Evolutionary conservation across 2,888 invertebrate species (phyloP), one percentile per base, ranked within the genome.

Genomic region (Conistra vaccinii): DNA sequence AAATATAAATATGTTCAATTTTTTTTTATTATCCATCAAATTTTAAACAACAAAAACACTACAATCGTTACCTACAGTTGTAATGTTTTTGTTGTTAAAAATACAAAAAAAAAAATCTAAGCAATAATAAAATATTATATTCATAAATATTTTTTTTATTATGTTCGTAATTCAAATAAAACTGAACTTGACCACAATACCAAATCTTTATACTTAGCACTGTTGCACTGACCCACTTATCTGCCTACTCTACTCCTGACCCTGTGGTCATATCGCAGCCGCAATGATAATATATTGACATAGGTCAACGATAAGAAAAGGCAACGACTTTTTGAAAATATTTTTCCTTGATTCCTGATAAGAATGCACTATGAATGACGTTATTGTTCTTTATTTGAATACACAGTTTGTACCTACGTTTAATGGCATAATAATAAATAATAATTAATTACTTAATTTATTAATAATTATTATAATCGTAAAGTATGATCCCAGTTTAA

Each of bases 101-200:
- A n/a, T n/a, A n/a, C n/a, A n/a, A n/a, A n/a, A n/a, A n/a, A n/a
- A n/a, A n/a, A n/a, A n/a, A n/a, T n/a, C n/a, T n/a, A n/a, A n/a
- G n/a, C n/a, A n/a, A n/a, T n/a, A n/a, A n/a, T n/a, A n/a, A n/a
- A n/a, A n/a, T n/a, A n/a, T n/a, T n/a, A n/a, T n/a, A n/a, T n/a
- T n/a, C n/a, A n/a, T n/a, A n/a, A n/a, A n/a, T n/a, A n/a, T n/a
- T n/a, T n/a, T n/a, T n/a, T n/a, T n/a, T n/a, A n/a, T n/a, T n/a
- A 17, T 12, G 20, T 29, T 29, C 9, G 2, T 10, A 53, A 58
- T 48, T 63, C 67, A 80, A 87, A 90, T 89, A 87, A 87, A 85
- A 89, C 83, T 94, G 95, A 96, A 96, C 96, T 96, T 96, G 96
- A 95, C 96, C 94, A 93, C 84, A 88, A 89, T 89, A 90, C 86